Evolutionary conservation across 2,888 invertebrate species (phyloP).

Genomic region (Cataglyphis altisquamis): DNA sequence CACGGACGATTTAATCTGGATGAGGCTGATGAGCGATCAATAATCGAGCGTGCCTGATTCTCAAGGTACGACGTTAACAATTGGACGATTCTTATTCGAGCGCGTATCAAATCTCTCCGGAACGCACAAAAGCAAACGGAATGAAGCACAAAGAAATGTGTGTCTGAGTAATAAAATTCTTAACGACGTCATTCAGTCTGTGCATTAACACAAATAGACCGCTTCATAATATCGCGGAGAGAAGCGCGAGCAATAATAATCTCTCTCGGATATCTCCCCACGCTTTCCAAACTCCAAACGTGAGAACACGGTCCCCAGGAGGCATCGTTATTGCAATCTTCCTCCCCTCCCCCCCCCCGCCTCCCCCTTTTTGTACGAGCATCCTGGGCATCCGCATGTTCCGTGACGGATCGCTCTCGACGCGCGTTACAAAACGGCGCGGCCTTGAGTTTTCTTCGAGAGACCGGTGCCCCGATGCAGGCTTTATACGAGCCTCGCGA

Average conservation of each 20-base stretch:
- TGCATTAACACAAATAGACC: background rate
- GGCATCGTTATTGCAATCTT: constrained; percentile 40
- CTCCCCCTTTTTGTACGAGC: background rate
- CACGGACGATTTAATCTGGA: background rate
- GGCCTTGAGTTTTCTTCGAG: constrained; percentile 49
- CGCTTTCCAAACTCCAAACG: constrained; percentile 31
- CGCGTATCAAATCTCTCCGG: background rate
- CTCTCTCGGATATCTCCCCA: constrained; percentile 34
- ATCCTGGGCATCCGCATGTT: background rate
- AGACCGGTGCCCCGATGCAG: background rate
- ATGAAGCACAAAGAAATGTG: background rate
- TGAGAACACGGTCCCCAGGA: constrained; percentile 36
- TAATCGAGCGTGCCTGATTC: too few species aligned
- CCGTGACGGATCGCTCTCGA: constrained; percentile 3
- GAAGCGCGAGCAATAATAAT: constrained; percentile 15
- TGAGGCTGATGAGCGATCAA: background rate
- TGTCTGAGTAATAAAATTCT: constrained; percentile 8
- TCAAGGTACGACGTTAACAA: background rate
- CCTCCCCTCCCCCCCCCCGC: too few species aligned
- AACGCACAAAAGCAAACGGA: background rate
- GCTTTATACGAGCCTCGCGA: constrained; percentile 32
- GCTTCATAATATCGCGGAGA: background rate
- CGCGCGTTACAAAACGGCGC: constrained; percentile 44
- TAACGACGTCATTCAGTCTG: background rate
- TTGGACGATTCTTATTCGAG: background rate